Percentiles rank a stretch among this genome's conserved stretches.
phyloP scores from a whole-genome alignment of 1,140 invertebrate species.

The Orius insidiosus region DNA sequence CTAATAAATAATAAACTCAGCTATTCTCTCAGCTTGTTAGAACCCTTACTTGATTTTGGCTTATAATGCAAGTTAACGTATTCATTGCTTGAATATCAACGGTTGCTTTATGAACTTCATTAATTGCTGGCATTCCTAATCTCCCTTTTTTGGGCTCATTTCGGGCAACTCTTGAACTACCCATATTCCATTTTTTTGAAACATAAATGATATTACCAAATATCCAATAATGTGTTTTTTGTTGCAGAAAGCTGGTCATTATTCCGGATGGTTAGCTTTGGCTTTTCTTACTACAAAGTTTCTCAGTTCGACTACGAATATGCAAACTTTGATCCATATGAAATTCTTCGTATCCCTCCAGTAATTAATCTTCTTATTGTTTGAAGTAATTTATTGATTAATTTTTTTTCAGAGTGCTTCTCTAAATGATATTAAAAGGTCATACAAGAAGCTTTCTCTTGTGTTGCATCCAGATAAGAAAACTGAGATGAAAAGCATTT shows the following conservation, averaged over 20 bases:
- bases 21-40: too few relatives aligned
- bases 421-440: constrained; percentile 80
- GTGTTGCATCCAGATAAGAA: constrained; percentile 95
- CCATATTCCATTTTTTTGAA: too few relatives aligned
- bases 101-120: too few relatives aligned
- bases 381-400: too few relatives aligned
- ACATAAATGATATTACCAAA: too few relatives aligned
- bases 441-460: constrained; percentile 83
- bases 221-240: constrained; percentile 20
- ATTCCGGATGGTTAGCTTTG: constrained; percentile 79
- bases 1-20: too few relatives aligned
- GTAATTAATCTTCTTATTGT: constrained; percentile 37
- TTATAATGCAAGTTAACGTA: too few relatives aligned
- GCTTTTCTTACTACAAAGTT: constrained; percentile 85
- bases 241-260: constrained; percentile 48
- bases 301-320: constrained; percentile 95
- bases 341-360: constrained; percentile 77
- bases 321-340: constrained; percentile 97
- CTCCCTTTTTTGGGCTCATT: too few relatives aligned
- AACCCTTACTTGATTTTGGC: too few relatives aligned
- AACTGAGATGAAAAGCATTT: constrained; percentile 88
- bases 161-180: not conserved
- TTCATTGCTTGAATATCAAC: too few relatives aligned
- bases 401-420: constrained; percentile 57
- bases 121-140: too few relatives aligned